Conservation (phyloP, 2,797 vertebrate species). For the Diplodus sargus region DNA sequence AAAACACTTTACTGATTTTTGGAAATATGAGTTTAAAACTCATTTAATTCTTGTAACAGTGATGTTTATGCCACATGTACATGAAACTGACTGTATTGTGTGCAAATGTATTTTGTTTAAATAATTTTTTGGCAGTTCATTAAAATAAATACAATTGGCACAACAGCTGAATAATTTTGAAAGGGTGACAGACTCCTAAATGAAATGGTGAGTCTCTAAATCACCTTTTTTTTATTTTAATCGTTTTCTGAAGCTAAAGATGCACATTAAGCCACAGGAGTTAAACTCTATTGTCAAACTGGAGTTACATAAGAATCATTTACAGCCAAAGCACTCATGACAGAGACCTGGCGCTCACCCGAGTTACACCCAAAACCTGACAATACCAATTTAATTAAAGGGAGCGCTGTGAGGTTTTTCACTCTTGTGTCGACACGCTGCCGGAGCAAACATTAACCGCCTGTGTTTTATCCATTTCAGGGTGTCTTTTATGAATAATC, state of each 20-base stretch:
- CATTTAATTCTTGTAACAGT: neutral
- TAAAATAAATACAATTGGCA: no score
- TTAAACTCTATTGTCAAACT: neutral
- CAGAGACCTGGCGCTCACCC: neutral
- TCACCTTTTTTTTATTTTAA: neutral
- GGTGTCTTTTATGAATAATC: constrained; percentile 99
- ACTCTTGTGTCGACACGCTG: neutral
- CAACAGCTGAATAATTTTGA: neutral
- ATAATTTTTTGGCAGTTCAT: neutral
- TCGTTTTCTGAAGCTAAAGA: neutral
- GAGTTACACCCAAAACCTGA: constrained; percentile 2
- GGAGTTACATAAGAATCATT: neutral
- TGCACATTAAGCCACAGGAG: neutral
- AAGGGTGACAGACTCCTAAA: neutral
- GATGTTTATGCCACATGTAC: no score
- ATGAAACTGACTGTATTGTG: neutral
- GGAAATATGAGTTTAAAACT: no score
- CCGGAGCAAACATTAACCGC: constrained; percentile 2
- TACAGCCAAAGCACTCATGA: neutral
- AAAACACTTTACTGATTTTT: neutral
- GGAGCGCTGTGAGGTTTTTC: neutral
- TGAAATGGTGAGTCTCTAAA: no score
- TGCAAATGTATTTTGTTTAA: neutral
- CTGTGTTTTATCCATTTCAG: constrained; percentile 68
- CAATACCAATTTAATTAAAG: constrained; percentile 15